Conservation (phyloP, 2,113 vertebrate genomes). For the Scomber scombrus region DNA sequence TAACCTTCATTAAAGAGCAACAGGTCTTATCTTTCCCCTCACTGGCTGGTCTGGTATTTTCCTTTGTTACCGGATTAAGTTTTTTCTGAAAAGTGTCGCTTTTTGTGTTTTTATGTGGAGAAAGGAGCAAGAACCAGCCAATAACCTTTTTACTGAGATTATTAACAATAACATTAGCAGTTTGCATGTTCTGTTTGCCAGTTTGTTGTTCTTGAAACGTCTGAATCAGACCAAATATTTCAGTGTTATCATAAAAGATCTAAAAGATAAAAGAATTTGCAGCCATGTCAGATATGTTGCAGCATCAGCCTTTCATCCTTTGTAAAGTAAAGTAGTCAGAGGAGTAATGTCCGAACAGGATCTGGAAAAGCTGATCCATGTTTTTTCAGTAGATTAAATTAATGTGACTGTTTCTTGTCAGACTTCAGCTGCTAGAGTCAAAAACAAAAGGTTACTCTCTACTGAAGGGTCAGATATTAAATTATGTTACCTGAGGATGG, state of each 20-base stretch:
- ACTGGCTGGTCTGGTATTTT: slow-evolving; percentile 35
- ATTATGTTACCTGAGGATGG: no score
- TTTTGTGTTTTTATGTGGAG: not conserved
- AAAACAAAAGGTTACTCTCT: not conserved
- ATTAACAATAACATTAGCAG: not conserved
- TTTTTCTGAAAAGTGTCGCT: slow-evolving; percentile 14
- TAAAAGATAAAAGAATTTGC: no score
- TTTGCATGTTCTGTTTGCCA: not conserved
- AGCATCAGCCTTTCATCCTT: not conserved
- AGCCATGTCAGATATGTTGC: not conserved
- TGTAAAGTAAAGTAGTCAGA: not conserved
- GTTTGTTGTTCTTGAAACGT: no score
- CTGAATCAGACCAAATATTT: not conserved
- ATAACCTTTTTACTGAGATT: not conserved
- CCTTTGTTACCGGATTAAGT: slow-evolving; percentile 13
- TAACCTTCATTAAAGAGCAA: slow-evolving; percentile 25
- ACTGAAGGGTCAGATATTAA: no score
- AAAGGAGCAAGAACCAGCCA: not conserved
- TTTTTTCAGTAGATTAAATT: not conserved
- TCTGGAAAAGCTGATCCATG: slow-evolving; percentile 14
- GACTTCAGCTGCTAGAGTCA: not conserved
- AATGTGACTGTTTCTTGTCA: not conserved
- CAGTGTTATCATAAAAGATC: not conserved
- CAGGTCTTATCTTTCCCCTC: slow-evolving; percentile 41
- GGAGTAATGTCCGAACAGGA: not conserved